These are phyloP conservation scores for Calvadosia cruxmelitensis DNA, from an alignment of 30 jellyfish, hydroid and myxozoan species.

Conservation along the genomic window DNA sequence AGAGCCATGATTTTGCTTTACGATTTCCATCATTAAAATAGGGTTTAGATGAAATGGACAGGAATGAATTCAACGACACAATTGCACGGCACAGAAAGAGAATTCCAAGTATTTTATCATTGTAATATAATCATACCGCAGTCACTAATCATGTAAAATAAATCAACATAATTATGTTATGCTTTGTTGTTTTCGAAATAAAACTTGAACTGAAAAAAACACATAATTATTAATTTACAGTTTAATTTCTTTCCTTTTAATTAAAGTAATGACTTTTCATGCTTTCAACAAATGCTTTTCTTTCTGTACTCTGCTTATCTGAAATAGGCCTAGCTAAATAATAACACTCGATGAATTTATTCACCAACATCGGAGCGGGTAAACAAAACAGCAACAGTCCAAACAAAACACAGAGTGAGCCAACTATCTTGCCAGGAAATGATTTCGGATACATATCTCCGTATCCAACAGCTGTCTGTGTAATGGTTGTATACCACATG, in stretches of 20 bases:
- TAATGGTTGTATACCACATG: slow-evolving; percentile 59
- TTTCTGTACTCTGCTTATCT: slow-evolving; percentile 15
- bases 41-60: too few relatives aligned
- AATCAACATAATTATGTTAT: too few relatives aligned
- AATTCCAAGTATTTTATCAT: too few relatives aligned
- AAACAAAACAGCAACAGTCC: slow-evolving; percentile 76
- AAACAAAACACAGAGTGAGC: slow-evolving; percentile 42
- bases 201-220: too few relatives aligned
- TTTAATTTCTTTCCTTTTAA: slow-evolving; percentile 5
- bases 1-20: too few relatives aligned
- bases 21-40: too few relatives aligned
- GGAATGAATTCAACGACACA: too few relatives aligned
- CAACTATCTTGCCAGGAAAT: slow-evolving; percentile 41
- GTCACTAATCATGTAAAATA: too few relatives aligned
- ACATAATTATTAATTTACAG: too few relatives aligned
- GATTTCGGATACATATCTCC: slow-evolving; percentile 83
- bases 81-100: too few relatives aligned
- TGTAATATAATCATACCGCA: too few relatives aligned
- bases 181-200: too few relatives aligned
- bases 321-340: slow-evolving; percentile 27
- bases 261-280: slow-evolving; percentile 57
- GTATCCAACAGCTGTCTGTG: slow-evolving; percentile 82
- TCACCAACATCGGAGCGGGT: slow-evolving; percentile 79
- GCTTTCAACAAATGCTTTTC: slow-evolving; percentile 54
- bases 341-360: slow-evolving; percentile 64